Evolutionary conservation across 1,140 invertebrate species (phyloP).

Genomic region (Penaeus chinensis): DNA sequence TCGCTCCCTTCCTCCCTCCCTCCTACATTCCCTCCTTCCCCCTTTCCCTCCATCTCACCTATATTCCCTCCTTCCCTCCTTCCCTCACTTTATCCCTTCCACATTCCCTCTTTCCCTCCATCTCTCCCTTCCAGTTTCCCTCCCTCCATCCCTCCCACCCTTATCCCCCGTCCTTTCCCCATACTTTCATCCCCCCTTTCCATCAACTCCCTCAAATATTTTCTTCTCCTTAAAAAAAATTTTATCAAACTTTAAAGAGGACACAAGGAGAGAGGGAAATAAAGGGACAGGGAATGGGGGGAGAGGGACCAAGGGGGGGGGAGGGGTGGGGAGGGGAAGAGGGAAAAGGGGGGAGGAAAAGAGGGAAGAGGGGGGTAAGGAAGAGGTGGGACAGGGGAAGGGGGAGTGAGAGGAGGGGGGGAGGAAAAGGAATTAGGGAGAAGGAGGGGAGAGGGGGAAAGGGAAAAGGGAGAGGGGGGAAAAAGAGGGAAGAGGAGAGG

Average conservation of each 20-base stretch:
- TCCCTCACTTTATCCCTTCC: not conserved
- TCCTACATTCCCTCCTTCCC: not conserved
- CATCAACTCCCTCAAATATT: too few relatives aligned
- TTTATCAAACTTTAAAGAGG: too few relatives aligned
- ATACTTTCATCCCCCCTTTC: not conserved
- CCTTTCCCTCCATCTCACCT: not conserved
- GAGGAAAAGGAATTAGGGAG: too few relatives aligned
- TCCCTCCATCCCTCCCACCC: not conserved
- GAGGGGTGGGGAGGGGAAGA: slow-evolving; percentile 1
- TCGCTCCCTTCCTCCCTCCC: too few relatives aligned
- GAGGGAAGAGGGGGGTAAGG: too few relatives aligned
- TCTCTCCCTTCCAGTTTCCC: not conserved
- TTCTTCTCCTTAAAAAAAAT: too few relatives aligned
- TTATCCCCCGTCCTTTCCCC: not conserved
- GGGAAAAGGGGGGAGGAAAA: slow-evolving; percentile 8
- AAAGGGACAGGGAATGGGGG: too few relatives aligned
- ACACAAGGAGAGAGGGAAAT: too few relatives aligned
- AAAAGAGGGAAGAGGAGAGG: not conserved
- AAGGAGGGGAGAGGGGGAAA: not conserved
- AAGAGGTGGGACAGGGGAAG: too few relatives aligned
- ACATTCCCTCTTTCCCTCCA: not conserved
- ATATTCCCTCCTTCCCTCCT: not conserved
- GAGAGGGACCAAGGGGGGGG: not conserved
- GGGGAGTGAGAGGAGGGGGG: too few relatives aligned
- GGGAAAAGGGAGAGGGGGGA: not conserved